phyloP scores from a whole-genome alignment of 2,888 invertebrate genomes.

The Pogonocherus hispidulus region DNA sequence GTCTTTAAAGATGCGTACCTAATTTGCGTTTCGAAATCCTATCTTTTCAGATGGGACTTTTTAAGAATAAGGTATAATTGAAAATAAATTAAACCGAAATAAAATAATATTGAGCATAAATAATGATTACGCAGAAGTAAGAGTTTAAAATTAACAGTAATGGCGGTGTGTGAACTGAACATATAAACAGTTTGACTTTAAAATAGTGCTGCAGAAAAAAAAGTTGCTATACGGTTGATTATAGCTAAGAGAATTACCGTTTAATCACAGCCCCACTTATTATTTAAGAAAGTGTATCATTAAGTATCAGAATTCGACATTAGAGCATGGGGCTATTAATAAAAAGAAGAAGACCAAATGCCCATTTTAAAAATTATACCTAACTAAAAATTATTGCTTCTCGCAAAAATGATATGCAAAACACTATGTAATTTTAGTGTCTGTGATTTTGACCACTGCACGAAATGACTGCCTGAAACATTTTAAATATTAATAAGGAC shows the following conservation, averaged over 20 bases:
- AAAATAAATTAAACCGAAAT: conserved; percentile 45
- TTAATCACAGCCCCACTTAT: conserved; percentile 59
- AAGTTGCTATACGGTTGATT: conserved; percentile 47
- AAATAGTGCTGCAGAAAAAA: conserved; percentile 35
- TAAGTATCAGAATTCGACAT: conserved; percentile 59
- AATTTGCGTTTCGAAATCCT: conserved; percentile 48
- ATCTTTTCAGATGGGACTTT: conserved; percentile 43
- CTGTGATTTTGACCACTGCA: conserved; percentile 67
- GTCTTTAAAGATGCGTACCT: conserved; percentile 53
- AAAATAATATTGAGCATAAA: conserved; percentile 39
- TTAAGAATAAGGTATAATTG: conserved; percentile 39
- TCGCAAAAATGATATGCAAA: conserved; percentile 68
- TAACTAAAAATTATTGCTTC: conserved; percentile 66
- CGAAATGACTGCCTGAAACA: conserved; percentile 61
- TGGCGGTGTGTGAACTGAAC: conserved; percentile 37
- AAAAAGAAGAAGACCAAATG: conserved; percentile 61
- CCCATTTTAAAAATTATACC: conserved; percentile 67
- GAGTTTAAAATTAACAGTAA: conserved; percentile 32
- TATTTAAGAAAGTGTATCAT: conserved; percentile 58
- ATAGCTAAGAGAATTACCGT: conserved; percentile 57
- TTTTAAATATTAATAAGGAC: conserved; percentile 66
- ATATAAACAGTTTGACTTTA: conserved; percentile 36
- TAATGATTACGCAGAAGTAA: conserved; percentile 36
- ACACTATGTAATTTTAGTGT: conserved; percentile 67
- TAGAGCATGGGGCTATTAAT: conserved; percentile 58